Evolutionary conservation across 2,888 invertebrate species (phyloP).

Genomic region (Neoaliturus tenellus): DNA sequence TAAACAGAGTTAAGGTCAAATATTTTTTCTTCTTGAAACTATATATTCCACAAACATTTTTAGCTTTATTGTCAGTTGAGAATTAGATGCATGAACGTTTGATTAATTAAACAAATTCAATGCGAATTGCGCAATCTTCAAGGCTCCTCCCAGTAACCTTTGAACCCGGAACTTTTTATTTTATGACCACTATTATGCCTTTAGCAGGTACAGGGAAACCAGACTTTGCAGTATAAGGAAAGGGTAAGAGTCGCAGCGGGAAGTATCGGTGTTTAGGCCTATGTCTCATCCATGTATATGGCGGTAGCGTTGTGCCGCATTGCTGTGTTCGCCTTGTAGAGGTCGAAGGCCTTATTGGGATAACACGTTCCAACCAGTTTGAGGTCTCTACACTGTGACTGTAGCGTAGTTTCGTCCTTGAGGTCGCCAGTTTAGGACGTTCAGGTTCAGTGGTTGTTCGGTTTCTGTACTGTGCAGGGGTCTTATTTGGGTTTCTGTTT

Average conservation of each 20-base stretch:
- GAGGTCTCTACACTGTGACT: not conserved
- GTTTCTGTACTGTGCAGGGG: not conserved
- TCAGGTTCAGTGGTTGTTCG: not conserved
- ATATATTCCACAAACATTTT: no score
- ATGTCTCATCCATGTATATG: no score
- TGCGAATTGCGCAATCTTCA: no score
- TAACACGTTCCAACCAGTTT: not conserved
- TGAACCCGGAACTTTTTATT: no score
- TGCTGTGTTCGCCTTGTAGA: not conserved
- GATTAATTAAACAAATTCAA: no score
- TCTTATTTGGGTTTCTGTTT: no score
- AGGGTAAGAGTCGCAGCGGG: not conserved
- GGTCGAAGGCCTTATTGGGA: constrained; percentile 9
- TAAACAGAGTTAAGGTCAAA: no score
- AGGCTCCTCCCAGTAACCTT: no score
- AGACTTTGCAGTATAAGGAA: not conserved
- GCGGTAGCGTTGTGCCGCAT: not conserved
- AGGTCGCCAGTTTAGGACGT: not conserved
- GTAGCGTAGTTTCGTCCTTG: not conserved
- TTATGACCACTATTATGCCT: no score
- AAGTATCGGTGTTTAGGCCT: not conserved
- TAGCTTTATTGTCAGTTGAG: no score
- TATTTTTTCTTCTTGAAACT: no score
- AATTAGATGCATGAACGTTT: no score
- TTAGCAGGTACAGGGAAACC: not conserved